Conservation (phyloP, 2,797 vertebrate genomes). For the Halcyon smyrnensis region DNA sequence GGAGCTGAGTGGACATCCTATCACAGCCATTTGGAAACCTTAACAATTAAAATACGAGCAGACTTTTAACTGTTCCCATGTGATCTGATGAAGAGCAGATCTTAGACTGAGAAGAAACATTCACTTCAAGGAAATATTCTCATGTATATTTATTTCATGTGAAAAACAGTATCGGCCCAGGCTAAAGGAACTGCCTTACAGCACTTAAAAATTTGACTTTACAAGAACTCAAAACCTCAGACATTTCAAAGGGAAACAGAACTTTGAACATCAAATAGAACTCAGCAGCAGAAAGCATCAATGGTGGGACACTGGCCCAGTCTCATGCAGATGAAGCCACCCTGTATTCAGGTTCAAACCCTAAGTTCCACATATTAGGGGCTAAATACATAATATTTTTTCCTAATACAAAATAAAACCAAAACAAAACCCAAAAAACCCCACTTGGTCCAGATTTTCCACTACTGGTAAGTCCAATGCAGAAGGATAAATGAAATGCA, state of each 20-base stretch:
- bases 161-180: neutral
- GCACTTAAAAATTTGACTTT: slow-evolving; percentile 9
- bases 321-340: slow-evolving; percentile 24
- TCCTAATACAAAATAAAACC: neutral
- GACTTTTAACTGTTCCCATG: neutral
- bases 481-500: slow-evolving; percentile 26
- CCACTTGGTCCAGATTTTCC: slow-evolving; percentile 2
- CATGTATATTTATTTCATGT: slow-evolving; percentile 24
- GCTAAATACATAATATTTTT: neutral
- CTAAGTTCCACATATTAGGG: neutral
- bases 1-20: neutral
- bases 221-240: slow-evolving; percentile 17
- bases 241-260: slow-evolving; percentile 18
- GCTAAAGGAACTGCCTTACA: neutral
- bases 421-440: neutral
- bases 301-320: neutral
- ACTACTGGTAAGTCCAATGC: neutral
- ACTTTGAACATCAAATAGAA: slow-evolving; percentile 33
- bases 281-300: slow-evolving; percentile 17
- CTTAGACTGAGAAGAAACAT: neutral
- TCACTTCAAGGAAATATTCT: slow-evolving; percentile 16
- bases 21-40: neutral
- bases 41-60: neutral
- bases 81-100: neutral
- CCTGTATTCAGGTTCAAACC: neutral